phyloP scores from a whole-genome alignment of 2,888 invertebrate genomes.

The Cheilosia impressa region DNA sequence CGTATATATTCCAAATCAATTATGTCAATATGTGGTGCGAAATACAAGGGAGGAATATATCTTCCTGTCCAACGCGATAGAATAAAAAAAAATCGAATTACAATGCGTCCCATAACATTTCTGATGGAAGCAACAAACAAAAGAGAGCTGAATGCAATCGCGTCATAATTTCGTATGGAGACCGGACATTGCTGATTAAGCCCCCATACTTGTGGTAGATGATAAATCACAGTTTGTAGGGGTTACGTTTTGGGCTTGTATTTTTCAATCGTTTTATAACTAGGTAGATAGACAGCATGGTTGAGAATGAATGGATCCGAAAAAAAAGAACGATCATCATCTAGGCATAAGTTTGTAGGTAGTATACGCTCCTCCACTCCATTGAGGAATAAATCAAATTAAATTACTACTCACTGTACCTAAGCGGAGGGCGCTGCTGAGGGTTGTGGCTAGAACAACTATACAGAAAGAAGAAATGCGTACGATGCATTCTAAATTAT shows the following conservation, averaged over 20 bases:
- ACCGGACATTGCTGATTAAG: constrained; percentile 74
- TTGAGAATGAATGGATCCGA: constrained; percentile 16
- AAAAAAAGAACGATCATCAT: constrained; percentile 30
- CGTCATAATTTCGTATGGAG: constrained; percentile 71
- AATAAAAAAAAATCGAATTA: constrained; percentile 26
- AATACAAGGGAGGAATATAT: constrained; percentile 2
- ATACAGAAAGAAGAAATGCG: constrained; percentile 61
- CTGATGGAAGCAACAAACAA: constrained; percentile 17
- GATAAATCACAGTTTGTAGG: constrained; percentile 71
- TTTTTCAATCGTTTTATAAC: constrained; percentile 47
- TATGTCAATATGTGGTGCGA: not conserved
- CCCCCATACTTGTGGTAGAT: constrained; percentile 63
- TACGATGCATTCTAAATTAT: constrained; percentile 72
- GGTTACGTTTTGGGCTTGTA: constrained; percentile 59
- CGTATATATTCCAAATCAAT: not conserved
- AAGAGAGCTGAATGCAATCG: constrained; percentile 54
- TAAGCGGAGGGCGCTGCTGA: constrained; percentile 39
- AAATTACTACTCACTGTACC: constrained; percentile 61
- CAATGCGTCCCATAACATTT: constrained; percentile 54
- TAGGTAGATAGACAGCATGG: constrained; percentile 40
- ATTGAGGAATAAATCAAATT: constrained; percentile 66
- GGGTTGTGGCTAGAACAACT: constrained; percentile 33
- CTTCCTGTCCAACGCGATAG: constrained; percentile 28
- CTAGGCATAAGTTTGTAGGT: constrained; percentile 36
- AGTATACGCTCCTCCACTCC: not conserved